phyloP scores from a whole-genome alignment of 2,797 vertebrate genomes.

The Australoheros facetus region DNA sequence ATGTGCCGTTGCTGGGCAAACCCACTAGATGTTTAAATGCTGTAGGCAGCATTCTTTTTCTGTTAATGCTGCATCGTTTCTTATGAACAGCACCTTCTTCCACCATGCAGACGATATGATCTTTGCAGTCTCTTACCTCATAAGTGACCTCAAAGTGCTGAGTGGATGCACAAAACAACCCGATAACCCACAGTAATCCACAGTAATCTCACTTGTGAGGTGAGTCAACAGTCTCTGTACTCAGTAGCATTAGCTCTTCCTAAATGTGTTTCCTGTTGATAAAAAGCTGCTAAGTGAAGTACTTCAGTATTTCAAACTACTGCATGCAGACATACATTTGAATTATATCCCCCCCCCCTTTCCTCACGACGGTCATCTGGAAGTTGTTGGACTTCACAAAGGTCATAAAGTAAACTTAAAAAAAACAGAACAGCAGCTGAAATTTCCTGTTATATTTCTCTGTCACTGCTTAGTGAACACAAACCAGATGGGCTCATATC shows the following conservation, averaged over 20 bases:
- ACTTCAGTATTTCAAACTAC: background rate
- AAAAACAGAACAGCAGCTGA: background rate
- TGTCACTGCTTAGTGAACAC: background rate
- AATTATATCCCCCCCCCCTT: too few relatives aligned
- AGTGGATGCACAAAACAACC: background rate
- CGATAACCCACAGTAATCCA: background rate
- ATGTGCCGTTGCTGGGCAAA: accelerated
- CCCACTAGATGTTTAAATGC: background rate
- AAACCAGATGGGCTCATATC: background rate
- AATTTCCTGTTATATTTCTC: background rate
- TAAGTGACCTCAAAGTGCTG: background rate
- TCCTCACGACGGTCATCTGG: background rate
- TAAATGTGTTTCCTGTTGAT: background rate
- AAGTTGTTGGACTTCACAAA: background rate
- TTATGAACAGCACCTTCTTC: too few relatives aligned
- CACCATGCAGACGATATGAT: background rate
- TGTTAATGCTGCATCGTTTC: too few relatives aligned
- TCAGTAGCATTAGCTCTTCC: background rate
- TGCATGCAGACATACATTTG: background rate
- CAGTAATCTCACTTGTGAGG: background rate
- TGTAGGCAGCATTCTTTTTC: background rate
- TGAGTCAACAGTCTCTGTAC: accelerated
- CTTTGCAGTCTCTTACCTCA: background rate
- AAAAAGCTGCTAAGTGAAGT: too few relatives aligned
- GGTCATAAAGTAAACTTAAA: background rate